Evolutionary conservation across 1,140 invertebrate genomes (phyloP).

Genomic region (Drosophila kurseongensis): DNA sequence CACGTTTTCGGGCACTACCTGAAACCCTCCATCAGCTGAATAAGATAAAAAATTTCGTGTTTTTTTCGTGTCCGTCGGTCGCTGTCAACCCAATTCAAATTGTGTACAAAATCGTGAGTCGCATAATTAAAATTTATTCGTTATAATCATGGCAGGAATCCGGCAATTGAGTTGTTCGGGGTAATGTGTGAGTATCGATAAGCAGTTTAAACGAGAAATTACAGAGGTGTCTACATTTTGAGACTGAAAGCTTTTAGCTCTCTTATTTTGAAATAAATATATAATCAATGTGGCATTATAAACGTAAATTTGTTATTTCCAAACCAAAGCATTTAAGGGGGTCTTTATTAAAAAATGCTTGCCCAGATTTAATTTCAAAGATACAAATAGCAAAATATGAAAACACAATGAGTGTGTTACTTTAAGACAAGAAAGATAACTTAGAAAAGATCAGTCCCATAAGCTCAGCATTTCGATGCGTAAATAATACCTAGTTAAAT

Average conservation of each 20-base stretch:
- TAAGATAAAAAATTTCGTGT: slow-evolving; percentile 46
- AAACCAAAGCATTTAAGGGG: too few relatives aligned
- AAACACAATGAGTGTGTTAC: too few relatives aligned
- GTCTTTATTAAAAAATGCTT: too few relatives aligned
- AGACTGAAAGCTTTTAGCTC: not conserved
- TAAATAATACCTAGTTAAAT: slow-evolving; percentile 2
- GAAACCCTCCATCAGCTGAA: slow-evolving; percentile 41
- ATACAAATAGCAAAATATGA: too few relatives aligned
- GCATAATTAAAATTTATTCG: slow-evolving; percentile 80
- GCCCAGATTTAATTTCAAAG: too few relatives aligned
- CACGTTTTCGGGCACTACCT: slow-evolving; percentile 64
- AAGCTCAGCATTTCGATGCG: not conserved
- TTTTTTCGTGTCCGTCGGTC: slow-evolving; percentile 40
- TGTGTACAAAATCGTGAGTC: slow-evolving; percentile 79
- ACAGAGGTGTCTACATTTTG: not conserved
- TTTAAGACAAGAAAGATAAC: too few relatives aligned
- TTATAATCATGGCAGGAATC: slow-evolving; percentile 63
- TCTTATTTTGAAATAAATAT: not conserved
- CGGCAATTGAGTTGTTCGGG: slow-evolving; percentile 68
- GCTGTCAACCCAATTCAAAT: slow-evolving; percentile 82
- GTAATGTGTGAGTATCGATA: slow-evolving; percentile 10
- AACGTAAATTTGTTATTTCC: not conserved
- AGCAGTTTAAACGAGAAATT: slow-evolving; percentile 26
- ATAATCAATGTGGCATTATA: not conserved
- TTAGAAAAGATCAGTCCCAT: not conserved